Evolutionary conservation across 2,888 invertebrate genomes (phyloP), one percentile per base, ranked within the genome.

Genomic region (Andrena minutula): DNA sequence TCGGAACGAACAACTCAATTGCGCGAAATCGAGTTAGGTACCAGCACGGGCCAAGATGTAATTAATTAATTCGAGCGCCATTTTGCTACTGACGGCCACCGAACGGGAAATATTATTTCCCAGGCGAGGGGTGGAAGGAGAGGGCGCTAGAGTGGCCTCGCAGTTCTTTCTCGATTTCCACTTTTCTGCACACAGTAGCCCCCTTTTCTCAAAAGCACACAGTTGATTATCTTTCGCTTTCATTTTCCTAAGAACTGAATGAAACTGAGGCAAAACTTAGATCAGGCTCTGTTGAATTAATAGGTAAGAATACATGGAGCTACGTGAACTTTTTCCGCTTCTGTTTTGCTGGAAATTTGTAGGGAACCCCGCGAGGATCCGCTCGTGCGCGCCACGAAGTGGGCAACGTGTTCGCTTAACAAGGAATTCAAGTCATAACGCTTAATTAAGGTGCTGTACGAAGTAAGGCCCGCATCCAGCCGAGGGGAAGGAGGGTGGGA

Each of bases 371-470:
- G 32, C 68, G 60, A 60, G 76, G 72, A 71, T 82, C 61, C 53
- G 70, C 56, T 66, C 70, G 82, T 71, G 61, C 49, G 47, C 82
- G 75, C 61, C 49, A 30, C 64, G 41, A 64, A 26, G 61, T 68
- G 49, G 75, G 63, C 72, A 72, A 82, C 83, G 83, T 83, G 83
- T 83, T 88, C 89, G 90, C 91, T 92, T 94, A 94, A 94, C 93
- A 92, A 94, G 93, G 91, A 89, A 89, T 90, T 91, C 91, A 90
- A 93, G 93, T 94, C 94, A 93, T 93, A 94, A 93, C 92, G 92
- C 92, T 93, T 94, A 94, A 94, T 94, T 93, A 93, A 93, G 92
- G 90, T 88, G 86, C 87, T 87, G 90, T 90, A 86, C 84, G 82
- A 84, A 84, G 87, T 83, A 79, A 86, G 82, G 85, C 80, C 79